Evolutionary conservation across 2,888 invertebrate genomes (phyloP), one percentile per base, ranked within the genome.

Genomic region (Poecilus cupreus): DNA sequence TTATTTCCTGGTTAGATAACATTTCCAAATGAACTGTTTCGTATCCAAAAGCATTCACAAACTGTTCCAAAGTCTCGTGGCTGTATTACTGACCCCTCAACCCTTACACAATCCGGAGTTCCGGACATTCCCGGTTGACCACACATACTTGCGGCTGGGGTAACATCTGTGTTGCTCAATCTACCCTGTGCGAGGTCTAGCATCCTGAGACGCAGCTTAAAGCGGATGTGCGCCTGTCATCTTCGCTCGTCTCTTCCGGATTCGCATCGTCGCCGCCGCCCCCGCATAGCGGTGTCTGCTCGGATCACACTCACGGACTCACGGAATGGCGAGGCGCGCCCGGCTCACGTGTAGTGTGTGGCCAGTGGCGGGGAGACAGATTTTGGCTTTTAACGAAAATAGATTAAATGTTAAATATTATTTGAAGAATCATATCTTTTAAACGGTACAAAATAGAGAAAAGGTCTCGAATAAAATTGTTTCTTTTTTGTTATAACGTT

Each of bases 191-290:
- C 11, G 43, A n/a, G 43, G 1, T 43, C 43, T 43, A 43, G n/a
- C 11, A n/a, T 43, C 8, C n/a, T 43, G 60, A 26, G 26, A 60
- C 60, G 60, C 24, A 22, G 60, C 64, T 78, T 78, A 78, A 78
- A 78, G 78, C 43, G 64, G 78, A 78, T 78, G 46, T 78, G n/a
- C 78, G 60, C 64, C 78, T 77, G 77, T 77, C 77, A 57, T 60
- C 39, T 43, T 54, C 32, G 13, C 13, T 76, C 16, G 26, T 24
- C 39, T 76, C 43, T 49, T 20, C 64, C 64, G 64, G 54, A 20
- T 2, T 18, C 1, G 20, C 16, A 18, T 3, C 54, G 54, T 3
- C 16, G 43, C 13, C 10, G 54, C 51, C 8, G 3, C 16, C 11
- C 1, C 16, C 8, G 51, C n/a, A 3, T 43, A 3, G 4, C 43